These are phyloP conservation scores for Embiotoca jacksoni DNA, from an alignment of 2,113 vertebrate species.

Conservation along the genomic window DNA sequence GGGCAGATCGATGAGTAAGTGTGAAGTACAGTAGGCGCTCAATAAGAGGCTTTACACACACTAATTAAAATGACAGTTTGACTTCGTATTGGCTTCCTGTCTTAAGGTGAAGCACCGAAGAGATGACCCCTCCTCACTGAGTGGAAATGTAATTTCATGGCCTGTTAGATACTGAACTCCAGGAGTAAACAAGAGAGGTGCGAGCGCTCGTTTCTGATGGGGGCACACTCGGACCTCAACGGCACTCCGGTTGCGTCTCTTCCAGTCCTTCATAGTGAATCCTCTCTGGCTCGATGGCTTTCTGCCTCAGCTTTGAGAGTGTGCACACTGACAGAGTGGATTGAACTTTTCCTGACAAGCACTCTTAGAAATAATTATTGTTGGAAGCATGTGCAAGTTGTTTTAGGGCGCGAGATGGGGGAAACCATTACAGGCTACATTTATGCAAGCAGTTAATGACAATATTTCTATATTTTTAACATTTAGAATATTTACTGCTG, in stretches of 20 bases:
- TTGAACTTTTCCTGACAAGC: constrained; percentile 57
- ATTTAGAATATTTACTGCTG: not conserved
- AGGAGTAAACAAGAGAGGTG: constrained; percentile 68
- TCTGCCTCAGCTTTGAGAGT: constrained; percentile 41
- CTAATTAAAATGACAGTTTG: constrained; percentile 77
- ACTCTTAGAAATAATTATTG: constrained; percentile 46
- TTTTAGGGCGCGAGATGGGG: not conserved
- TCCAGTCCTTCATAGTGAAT: constrained; percentile 28
- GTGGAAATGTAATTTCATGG: constrained; percentile 83
- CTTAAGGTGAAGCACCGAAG: constrained; percentile 57
- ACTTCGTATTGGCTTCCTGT: constrained; percentile 68
- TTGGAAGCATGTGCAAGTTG: not conserved
- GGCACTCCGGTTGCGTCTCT: constrained; percentile 3
- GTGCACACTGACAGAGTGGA: constrained; percentile 64
- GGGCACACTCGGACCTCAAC: constrained; percentile 37
- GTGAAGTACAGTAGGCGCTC: constrained; percentile 32
- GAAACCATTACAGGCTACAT: not conserved
- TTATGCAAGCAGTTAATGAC: constrained; percentile 41
- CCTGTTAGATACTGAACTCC: constrained; percentile 74
- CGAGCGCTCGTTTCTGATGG: constrained; percentile 38
- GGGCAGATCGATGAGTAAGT: constrained; percentile 19
- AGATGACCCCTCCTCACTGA: constrained; percentile 63
- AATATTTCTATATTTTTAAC: not conserved
- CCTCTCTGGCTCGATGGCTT: constrained; percentile 46
- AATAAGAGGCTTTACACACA: constrained; percentile 46